Evolutionary conservation across 2,797 vertebrate species (phyloP).

Genomic region (Epinephelus coioides): DNA sequence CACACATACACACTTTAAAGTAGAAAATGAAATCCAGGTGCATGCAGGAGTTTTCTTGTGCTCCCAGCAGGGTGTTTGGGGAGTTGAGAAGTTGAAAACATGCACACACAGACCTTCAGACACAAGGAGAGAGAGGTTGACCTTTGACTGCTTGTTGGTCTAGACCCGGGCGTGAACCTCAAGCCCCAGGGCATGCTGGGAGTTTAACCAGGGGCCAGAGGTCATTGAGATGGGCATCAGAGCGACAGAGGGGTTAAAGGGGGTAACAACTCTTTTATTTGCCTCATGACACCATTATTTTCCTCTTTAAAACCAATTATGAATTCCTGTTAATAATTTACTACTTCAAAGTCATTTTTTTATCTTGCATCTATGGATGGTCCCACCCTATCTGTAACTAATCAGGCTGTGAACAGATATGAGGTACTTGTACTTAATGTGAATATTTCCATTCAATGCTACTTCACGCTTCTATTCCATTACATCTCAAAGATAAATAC

Average conservation of each 20-base stretch:
- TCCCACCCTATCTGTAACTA: not conserved
- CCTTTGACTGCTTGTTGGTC: conserved; percentile 75
- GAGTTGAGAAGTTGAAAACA: conserved; percentile 51
- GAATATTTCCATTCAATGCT: too few species aligned
- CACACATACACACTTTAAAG: not conserved
- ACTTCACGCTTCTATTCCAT: too few species aligned
- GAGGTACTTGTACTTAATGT: not conserved
- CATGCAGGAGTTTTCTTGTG: conserved; percentile 20
- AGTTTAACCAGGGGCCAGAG: conserved; percentile 74
- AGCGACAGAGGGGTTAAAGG: conserved; percentile 45
- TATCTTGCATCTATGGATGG: too few species aligned
- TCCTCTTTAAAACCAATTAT: conserved; percentile 5
- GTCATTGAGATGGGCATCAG: conserved; percentile 57
- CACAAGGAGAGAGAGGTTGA: conserved; percentile 56
- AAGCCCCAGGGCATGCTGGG: conserved; percentile 68
- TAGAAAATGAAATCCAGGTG: conserved; percentile 64
- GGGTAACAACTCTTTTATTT: conserved; percentile 41
- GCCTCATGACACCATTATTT: not conserved
- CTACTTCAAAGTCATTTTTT: not conserved
- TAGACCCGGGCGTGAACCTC: conserved; percentile 66
- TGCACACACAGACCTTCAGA: conserved; percentile 34
- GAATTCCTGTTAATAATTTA: not conserved
- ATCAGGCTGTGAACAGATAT: not conserved
- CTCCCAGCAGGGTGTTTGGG: conserved; percentile 47
- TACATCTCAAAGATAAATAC: too few species aligned